Base-by-base conservation (phyloP, 2,113 vertebrate species). In the Antennarius striatus region DNA sequence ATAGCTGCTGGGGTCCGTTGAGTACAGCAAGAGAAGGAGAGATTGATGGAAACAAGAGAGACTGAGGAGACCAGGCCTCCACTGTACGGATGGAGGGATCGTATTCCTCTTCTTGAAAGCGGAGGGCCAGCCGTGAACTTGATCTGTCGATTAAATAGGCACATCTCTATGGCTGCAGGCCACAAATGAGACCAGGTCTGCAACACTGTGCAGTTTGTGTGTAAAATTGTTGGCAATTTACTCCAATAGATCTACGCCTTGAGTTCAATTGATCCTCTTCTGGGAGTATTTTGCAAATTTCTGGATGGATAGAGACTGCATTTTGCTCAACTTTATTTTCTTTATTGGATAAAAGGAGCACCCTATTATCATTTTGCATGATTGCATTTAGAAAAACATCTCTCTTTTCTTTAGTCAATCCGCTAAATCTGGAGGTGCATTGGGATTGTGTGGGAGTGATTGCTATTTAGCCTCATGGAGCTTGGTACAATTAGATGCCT, bases 381-480 rank as follows among this genome's bases (percentile, higher is more conserved):
- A 79, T 77, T 68, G 68, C 61, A 71, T 81, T 83, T 63, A 48
- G 61, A 64, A 81, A 71, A 85, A 84, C 60, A 61, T 64, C 59
- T 68, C 62, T 14, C 51, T 75, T 64, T 71, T n/a, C 17, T 42
- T 62, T 61, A 56, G 75, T 84, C 79, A 62, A 81, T 86, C 28
- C 17, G 47, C 36, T 71, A 55, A 82, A 82, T 83, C 87, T 79
- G 65, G 81, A 81, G 86, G 79, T 89, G 87, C 88, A 83, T 86
- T 90, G 90, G 91, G 89, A 91, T 80, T 86, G 85, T 88, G 89
- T 91, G 89, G 86, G 91, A 91, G 90, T 92, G 90, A 93, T 92
- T 92, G 91, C 90, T 92, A 91, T 92, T 92, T 92, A 93, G 92
- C 91, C 88, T 93, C 79, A 75, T 89, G 89, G 79, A 91, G 90